Evolutionary conservation across 2,113 vertebrate genomes (phyloP), one percentile per base, ranked within the genome.

Genomic region (Lichenostomus cassidix): DNA sequence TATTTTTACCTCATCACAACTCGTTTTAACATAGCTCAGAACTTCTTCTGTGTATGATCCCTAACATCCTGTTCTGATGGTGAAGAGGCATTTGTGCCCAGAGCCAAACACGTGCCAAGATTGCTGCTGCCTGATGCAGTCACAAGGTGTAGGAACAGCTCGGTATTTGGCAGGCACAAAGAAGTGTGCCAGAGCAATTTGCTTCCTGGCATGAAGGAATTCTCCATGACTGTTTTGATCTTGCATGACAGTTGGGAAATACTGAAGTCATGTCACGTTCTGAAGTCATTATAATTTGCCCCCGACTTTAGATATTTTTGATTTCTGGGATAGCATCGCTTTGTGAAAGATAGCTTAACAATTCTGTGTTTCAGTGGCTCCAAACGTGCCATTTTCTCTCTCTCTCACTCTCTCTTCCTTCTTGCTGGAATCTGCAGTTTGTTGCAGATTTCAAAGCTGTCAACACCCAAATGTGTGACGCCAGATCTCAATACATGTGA

Each of bases 401-500:
- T 92, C 75, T 86, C 75, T 87, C 75, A 91, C 75, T 75, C 41
- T 93, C 75, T 75, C 44, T 65, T 67, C 76, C 67, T 95, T 58
- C 68, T 91, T 87, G 65, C 69, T 89, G 78, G 37, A 94, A 81
- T 78, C 64, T 21, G 56, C 41, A 44, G 33, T 91, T 87, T 62
- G 78, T 67, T 86, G 89, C 77, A 44, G 69, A 87, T 94, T 96
- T 96, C 80, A 83, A 95, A 93, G 70, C 74, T 97, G 87, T 77
- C 92, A 90, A 95, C 93, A 88, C 79, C 79, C 63, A 31, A 96
- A 96, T 58, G 82, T 88, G 95, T 89, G 67, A 94, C 80, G 87
- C 86, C 41, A 92, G 75, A 78, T 94, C 92, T 94, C 89, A 59
- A 56, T 90, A 83, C 90, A 95, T 87, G 95, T 79, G 92, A 87